Conservation (phyloP, 1,140 invertebrate genomes). For the Pseudomyrmex pallidus region DNA sequence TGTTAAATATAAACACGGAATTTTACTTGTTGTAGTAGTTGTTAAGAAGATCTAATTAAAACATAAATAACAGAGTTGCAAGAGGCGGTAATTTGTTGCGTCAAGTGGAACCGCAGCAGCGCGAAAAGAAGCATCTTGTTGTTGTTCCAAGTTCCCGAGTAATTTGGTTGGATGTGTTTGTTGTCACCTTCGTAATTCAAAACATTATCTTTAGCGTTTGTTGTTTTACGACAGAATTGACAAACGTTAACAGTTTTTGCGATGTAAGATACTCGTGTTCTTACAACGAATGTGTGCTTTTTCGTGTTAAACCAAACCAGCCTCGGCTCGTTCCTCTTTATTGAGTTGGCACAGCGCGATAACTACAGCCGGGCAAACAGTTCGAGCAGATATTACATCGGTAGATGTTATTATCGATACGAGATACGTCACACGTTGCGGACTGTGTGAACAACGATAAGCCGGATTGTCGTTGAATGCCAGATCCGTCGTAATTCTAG, state of each 20-base stretch:
- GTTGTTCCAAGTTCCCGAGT: no score
- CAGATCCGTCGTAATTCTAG: constrained; percentile 43
- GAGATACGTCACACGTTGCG: constrained; percentile 33
- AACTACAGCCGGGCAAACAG: constrained; percentile 43
- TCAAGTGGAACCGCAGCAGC: no score
- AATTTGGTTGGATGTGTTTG: no score
- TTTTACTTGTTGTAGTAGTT: no score
- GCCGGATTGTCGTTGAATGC: constrained; percentile 43
- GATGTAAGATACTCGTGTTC: not conserved
- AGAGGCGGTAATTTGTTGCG: no score
- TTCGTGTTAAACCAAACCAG: constrained; percentile 32
- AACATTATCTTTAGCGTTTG: not conserved
- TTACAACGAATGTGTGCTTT: not conserved
- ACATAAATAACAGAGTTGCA: no score
- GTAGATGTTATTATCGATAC: constrained; percentile 59
- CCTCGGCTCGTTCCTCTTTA: constrained; percentile 49
- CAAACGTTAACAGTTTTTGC: not conserved
- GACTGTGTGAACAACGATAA: constrained; percentile 52
- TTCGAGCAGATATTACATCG: constrained; percentile 39
- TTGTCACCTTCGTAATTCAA: no score
- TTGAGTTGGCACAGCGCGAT: constrained; percentile 51
- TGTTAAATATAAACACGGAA: no score
- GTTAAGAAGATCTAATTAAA: no score
- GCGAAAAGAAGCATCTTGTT: no score
- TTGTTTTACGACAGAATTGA: not conserved